Percentiles rank a stretch among this genome's conserved stretches.
Evolutionary conservation across 1,140 invertebrate species (phyloP).

Genomic region (Halictus rubicundus): DNA sequence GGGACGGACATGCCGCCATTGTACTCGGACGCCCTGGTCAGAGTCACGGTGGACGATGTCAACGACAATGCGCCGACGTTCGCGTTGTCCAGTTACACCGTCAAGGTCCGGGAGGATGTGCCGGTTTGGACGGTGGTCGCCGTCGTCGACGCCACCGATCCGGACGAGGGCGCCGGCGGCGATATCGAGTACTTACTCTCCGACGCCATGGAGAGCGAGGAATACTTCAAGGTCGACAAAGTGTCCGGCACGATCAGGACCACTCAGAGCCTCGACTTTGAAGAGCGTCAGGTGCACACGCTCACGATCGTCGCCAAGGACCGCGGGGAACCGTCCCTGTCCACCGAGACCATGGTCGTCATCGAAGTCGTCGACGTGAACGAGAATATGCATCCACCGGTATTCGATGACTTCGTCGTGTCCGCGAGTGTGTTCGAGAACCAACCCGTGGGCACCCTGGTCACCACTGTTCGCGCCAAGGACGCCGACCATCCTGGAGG

Average conservation of each 20-base stretch:
- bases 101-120: slow-evolving; percentile 94
- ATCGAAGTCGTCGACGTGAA: slow-evolving; percentile 96
- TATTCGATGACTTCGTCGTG: slow-evolving; percentile 91
- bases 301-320: slow-evolving; percentile 91
- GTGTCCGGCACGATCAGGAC: slow-evolving; percentile 92
- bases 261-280: slow-evolving; percentile 89
- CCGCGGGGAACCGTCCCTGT: slow-evolving; percentile 87
- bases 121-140: slow-evolving; percentile 93
- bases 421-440: slow-evolving; percentile 88
- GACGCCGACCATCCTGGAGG: slow-evolving; percentile 90
- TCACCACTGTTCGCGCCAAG: slow-evolving; percentile 88
- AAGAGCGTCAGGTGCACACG: slow-evolving; percentile 93
- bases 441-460: slow-evolving; percentile 86
- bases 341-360: slow-evolving; percentile 87
- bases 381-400: slow-evolving; percentile 92
- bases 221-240: slow-evolving; percentile 88
- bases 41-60: slow-evolving; percentile 92
- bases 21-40: slow-evolving; percentile 88
- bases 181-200: slow-evolving; percentile 88
- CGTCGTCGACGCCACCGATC: slow-evolving; percentile 91
- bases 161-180: slow-evolving; percentile 91
- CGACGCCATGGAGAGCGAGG: slow-evolving; percentile 84
- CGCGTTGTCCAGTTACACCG: slow-evolving; percentile 86
- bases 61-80: slow-evolving; percentile 96
- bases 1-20: slow-evolving; percentile 79